A percentile compares a stretch with the other conserved stretches of the same genome.
Evolutionary conservation across 2,888 invertebrate genomes (phyloP).

Genomic region (Morpho helenor): DNA sequence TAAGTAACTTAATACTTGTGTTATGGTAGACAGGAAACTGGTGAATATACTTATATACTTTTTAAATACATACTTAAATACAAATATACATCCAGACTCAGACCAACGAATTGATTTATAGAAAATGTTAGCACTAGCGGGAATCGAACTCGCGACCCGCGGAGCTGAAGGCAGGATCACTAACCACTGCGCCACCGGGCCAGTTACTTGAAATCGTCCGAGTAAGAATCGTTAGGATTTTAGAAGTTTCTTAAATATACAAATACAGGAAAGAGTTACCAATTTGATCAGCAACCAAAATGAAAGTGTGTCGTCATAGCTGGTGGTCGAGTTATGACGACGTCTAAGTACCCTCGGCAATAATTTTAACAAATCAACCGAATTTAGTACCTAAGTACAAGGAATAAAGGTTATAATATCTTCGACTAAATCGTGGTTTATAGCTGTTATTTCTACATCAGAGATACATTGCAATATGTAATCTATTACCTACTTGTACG

Average conservation of each 20-base stretch:
- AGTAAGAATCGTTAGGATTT: too few relatives aligned
- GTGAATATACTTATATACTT: too few relatives aligned
- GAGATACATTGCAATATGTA: constrained; percentile 1
- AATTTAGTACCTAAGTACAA: not conserved
- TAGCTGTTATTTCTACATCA: not conserved
- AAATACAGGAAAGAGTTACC: constrained; percentile 16
- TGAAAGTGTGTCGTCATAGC: constrained; percentile 28
- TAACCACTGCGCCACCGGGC: too few relatives aligned
- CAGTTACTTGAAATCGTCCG: too few relatives aligned
- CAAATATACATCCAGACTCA: too few relatives aligned
- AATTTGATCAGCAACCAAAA: constrained; percentile 29
- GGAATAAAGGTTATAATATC: not conserved
- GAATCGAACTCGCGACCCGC: too few relatives aligned
- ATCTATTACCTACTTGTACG: constrained; percentile 2
- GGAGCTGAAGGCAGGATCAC: too few relatives aligned
- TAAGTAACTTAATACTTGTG: too few relatives aligned
- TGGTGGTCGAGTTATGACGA: constrained; percentile 27
- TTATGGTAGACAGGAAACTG: too few relatives aligned
- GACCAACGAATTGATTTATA: too few relatives aligned
- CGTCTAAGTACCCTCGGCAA: not conserved
- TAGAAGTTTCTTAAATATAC: constrained; percentile 3
- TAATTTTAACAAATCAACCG: not conserved
- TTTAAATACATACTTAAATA: too few relatives aligned
- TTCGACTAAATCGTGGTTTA: not conserved
- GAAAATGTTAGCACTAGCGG: too few relatives aligned